Base-by-base conservation (phyloP, 1,140 invertebrate species). In the Anagrus nilaparvatae region DNA sequence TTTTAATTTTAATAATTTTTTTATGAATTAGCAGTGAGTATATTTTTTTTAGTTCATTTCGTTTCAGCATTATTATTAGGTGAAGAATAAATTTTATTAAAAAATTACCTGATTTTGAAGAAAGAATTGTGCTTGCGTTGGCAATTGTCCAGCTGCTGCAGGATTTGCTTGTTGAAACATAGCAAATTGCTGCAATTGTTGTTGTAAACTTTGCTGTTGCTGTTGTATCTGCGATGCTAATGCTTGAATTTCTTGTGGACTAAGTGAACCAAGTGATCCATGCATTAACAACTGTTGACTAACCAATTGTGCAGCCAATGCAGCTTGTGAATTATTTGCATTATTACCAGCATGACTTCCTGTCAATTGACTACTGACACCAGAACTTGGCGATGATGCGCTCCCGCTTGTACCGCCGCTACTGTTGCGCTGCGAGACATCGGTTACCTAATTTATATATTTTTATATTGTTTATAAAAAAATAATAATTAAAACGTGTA, bases 61-160 rank as follows among this genome's bases (percentile, higher is more conserved):
- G n/a, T n/a, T n/a, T n/a, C n/a, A n/a, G n/a, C n/a, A n/a, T n/a
- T n/a, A n/a, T n/a, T n/a, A n/a, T n/a, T n/a, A n/a, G n/a, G n/a
- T n/a, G n/a, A n/a, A n/a, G n/a, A n/a, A n/a, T n/a, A n/a, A n/a
- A n/a, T n/a, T n/a, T n/a, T n/a, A n/a, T n/a, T n/a, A n/a, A n/a
- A 16, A 1, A 50, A 53, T 58, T 61, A 84, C 82, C 76, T 86
- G 84, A 71, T 84, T 87, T 57, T 86, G 84, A 13, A 88, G 65
- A 58, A 87, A 80, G 47, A 86, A 80, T 60, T 84, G 82, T 14
- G 79, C 72, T 49, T 82, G 80, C 7, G 74, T 65, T 21, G 72
- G 67, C 35, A 77, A 56, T 55, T 79, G 70, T 36, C 74, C 60
- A 40, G 65, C 61, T 43, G 62, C 61, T 38, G 66, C 63, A 12